Base-by-base conservation (phyloP, 2,888 invertebrate genomes). In the Venustoraphidia nigricollis region DNA sequence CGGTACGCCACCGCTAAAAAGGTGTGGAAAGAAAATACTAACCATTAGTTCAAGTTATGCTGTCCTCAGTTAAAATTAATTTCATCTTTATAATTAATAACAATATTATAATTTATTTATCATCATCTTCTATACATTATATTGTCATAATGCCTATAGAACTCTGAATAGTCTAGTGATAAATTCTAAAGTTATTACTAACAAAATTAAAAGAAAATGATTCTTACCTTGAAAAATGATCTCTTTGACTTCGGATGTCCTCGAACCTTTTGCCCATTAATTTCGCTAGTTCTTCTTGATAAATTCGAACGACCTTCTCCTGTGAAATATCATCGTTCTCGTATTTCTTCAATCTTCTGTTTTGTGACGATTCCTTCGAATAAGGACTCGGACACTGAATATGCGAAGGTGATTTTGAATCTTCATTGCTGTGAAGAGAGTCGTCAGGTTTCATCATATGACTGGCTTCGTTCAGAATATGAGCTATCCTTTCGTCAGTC, bases 271-370 rank as follows among this genome's bases (percentile, higher is more conserved):
- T 70, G 44, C 82, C 88, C 81, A 94, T 92, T 48, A 97, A 77
- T 64, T 95, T 95, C 50, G 90, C 86, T 53, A 95, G 71, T 64
- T 96, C 94, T 63, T 94, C 93, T 61, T 95, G 93, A 64, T 95
- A 95, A 60, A 95, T 90, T 60, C 92, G 78, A 40, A 88, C 84
- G 59, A 95, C 91, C 68, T 94, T 93, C 63, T 97, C 96, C 64
- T 95, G 94, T 38, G 95, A 88, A 69, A 95, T 88, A 71, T 94
- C 94, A 66, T 88, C 91, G 68, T 90, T 89, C 66, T 89, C 88
- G 69, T 89, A 90, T 60, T 90, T 88, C 62, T 87, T 83, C 62
- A 87, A 70, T 64, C 84, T 77, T 64, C 84, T 74, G 59, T 79
- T 84, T 63, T 83, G 80, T 60, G 79, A 76, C 37, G 76, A 75